Percentiles rank a stretch among this genome's conserved stretches.
These are phyloP conservation scores for Creontiades dilutus DNA, from an alignment of 2,888 invertebrate genomes.

Conservation along the genomic window DNA sequence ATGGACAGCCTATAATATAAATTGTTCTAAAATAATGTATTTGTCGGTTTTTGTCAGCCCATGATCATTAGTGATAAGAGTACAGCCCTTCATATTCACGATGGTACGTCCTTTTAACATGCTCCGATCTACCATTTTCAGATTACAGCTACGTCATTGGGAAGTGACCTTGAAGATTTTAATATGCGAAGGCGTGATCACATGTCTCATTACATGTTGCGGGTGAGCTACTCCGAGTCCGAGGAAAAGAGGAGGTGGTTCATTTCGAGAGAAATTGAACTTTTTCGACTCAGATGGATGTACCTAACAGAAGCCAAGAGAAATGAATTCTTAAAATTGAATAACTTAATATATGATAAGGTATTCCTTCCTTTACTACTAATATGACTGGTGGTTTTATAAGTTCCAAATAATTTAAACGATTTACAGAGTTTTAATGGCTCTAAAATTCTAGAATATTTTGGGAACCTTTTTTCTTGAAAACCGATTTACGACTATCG, in stretches of 20 bases:
- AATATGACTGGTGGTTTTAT: no score
- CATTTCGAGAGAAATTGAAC: constrained; percentile 90
- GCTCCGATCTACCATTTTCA: constrained; percentile 76
- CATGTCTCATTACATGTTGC: constrained; percentile 94
- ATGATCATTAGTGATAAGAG: no score
- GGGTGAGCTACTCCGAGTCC: constrained; percentile 93
- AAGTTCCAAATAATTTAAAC: no score
- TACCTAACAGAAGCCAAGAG: constrained; percentile 83
- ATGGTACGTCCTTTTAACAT: constrained; percentile 78
- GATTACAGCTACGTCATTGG: constrained; percentile 80
- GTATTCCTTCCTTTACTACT: constrained; percentile 49
- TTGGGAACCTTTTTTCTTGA: no score
- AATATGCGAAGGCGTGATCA: constrained; percentile 88
- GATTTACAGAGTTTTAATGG: no score
- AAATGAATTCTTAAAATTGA: constrained; percentile 84
- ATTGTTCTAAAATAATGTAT: no score
- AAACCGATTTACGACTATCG: no score
- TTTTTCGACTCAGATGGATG: constrained; percentile 90
- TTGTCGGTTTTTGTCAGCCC: no score
- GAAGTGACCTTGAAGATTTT: constrained; percentile 81
- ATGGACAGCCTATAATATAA: no score
- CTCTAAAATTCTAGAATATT: no score
- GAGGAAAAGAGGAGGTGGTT: constrained; percentile 94
- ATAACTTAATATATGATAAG: constrained; percentile 83
- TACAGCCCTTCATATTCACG: background rate